A percentile compares a stretch with the other conserved stretches of the same genome.
phyloP scores from a whole-genome alignment of 2,888 invertebrate species.

The Eupeodes luniger region DNA sequence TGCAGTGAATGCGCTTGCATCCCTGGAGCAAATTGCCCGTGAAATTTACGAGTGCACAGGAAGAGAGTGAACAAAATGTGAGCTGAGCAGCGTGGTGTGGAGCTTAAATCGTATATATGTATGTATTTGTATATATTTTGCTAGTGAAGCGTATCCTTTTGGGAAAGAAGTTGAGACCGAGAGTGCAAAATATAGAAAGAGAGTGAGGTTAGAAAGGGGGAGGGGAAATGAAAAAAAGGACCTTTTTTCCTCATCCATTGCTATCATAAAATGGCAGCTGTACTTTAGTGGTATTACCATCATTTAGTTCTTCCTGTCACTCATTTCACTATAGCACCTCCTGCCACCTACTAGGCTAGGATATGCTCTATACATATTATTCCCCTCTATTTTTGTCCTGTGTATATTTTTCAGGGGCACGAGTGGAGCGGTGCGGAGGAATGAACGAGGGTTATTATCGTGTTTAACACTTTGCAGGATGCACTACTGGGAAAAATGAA shows the following conservation, averaged over 20 bases:
- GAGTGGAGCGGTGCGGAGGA: neutral
- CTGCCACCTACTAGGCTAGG: neutral
- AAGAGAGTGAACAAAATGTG: conserved; percentile 55
- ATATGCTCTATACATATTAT: neutral
- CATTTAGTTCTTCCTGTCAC: conserved; percentile 72
- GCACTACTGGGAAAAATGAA: conserved; percentile 42
- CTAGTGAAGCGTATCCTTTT: conserved; percentile 65
- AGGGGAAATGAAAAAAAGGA: conserved; percentile 2
- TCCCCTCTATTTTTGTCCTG: conserved; percentile 14
- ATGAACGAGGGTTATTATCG: conserved; percentile 53
- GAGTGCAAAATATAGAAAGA: neutral
- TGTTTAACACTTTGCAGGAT: conserved; percentile 68
- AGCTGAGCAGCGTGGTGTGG: conserved; percentile 50
- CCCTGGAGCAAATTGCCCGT: conserved; percentile 68
- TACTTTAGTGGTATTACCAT: conserved; percentile 73
- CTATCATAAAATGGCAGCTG: conserved; percentile 73
- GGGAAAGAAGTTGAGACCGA: conserved; percentile 16
- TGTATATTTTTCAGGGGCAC: neutral
- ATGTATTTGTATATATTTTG: conserved; percentile 17
- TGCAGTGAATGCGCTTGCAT: conserved; percentile 66
- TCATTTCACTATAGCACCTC: conserved; percentile 56
- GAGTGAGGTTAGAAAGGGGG: neutral
- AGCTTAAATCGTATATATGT: conserved; percentile 58
- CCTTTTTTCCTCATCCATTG: conserved; percentile 33
- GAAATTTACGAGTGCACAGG: conserved; percentile 73